phyloP scores from a whole-genome alignment of 1,140 invertebrate genomes.

The Glomeris maerens region DNA sequence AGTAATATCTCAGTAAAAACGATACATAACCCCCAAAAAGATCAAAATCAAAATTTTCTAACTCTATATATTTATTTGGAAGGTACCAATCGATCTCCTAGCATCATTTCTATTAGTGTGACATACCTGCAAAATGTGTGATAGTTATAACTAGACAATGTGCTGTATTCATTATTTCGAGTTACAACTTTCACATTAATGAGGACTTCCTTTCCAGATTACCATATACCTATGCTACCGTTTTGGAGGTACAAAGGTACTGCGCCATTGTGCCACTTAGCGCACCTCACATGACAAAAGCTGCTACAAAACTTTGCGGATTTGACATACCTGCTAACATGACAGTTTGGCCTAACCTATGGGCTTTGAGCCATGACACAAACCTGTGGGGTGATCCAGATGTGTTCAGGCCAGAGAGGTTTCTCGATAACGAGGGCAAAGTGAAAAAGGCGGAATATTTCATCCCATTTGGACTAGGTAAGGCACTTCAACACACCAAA shows the following conservation, averaged over 20 bases:
- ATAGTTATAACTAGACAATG: too few relatives aligned
- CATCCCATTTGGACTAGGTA: slow-evolving; percentile 25
- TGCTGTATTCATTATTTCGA: too few relatives aligned
- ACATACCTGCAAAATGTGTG: too few relatives aligned
- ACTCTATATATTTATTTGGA: too few relatives aligned
- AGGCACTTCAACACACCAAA: not conserved
- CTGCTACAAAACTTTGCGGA: slow-evolving; percentile 10
- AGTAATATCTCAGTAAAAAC: too few relatives aligned
- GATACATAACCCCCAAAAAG: too few relatives aligned
- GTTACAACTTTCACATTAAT: too few relatives aligned
- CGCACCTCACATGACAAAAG: slow-evolving; percentile 8
- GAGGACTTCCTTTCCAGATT: too few relatives aligned
- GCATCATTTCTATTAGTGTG: too few relatives aligned
- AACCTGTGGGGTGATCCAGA: slow-evolving; percentile 51
- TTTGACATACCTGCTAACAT: not conserved
- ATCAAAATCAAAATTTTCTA: too few relatives aligned
- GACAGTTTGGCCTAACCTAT: slow-evolving; percentile 28
- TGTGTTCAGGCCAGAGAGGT: slow-evolving; percentile 51
- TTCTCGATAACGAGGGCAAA: slow-evolving; percentile 27
- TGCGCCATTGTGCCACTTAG: slow-evolving; percentile 8
- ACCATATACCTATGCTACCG: slow-evolving; percentile 11
- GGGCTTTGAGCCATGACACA: slow-evolving; percentile 38
- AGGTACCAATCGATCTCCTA: too few relatives aligned
- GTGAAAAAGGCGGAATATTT: slow-evolving; percentile 17
- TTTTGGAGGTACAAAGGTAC: slow-evolving; percentile 12